phyloP scores from a whole-genome alignment of 2,888 invertebrate species.

The Agrilus cyanescens region DNA sequence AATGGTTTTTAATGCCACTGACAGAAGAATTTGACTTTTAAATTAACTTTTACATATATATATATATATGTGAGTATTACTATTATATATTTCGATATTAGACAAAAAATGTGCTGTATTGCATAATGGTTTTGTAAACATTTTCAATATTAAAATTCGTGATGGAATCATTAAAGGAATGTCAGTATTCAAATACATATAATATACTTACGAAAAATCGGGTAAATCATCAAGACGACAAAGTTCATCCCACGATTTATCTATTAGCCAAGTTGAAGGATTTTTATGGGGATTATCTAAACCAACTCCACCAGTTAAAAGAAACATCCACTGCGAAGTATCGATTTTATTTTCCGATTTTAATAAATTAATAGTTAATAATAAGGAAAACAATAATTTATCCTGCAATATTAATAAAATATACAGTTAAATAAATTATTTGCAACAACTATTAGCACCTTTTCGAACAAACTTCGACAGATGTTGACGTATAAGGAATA shows the following conservation, averaged over 20 bases:
- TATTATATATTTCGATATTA: too few species aligned
- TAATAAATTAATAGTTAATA: conserved; percentile 59
- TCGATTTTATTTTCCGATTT: conserved; percentile 49
- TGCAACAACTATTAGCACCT: conserved; percentile 38
- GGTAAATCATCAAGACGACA: conserved; percentile 49
- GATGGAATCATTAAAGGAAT: neutral
- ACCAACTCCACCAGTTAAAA: conserved; percentile 76
- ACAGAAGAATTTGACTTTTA: conserved; percentile 6
- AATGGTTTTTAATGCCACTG: conserved; percentile 54
- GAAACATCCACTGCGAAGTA: conserved; percentile 66
- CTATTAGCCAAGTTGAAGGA: conserved; percentile 59
- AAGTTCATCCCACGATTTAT: conserved; percentile 66
- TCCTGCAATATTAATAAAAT: conserved; percentile 43
- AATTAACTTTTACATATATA: too few species aligned
- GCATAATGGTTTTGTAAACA: conserved; percentile 4
- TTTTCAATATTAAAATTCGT: neutral
- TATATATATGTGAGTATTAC: too few species aligned
- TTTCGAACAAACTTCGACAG: conserved; percentile 87
- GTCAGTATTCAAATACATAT: too few species aligned
- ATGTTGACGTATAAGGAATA: conserved; percentile 84
- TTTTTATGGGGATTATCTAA: conserved; percentile 62
- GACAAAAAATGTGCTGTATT: conserved; percentile 39
- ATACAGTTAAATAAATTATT: neutral
- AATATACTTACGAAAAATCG: conserved; percentile 31
- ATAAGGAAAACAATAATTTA: conserved; percentile 76